Percentiles rank a stretch among this genome's conserved stretches.
Evolutionary conservation across 2,113 vertebrate genomes (phyloP).

Genomic region (Rhynchomys soricoides): DNA sequence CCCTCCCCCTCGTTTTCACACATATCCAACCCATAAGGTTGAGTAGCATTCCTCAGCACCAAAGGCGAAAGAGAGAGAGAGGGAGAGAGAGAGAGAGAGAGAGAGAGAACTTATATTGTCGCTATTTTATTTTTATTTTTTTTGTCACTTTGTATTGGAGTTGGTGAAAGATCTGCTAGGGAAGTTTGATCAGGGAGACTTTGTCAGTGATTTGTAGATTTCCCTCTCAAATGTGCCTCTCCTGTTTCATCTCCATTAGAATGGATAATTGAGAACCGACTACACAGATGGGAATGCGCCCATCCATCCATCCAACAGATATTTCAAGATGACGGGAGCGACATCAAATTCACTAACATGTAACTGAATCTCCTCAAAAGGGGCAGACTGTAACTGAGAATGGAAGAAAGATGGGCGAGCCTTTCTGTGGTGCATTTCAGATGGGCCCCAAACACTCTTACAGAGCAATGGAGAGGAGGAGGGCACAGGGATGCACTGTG

Average conservation of each 20-base stretch:
- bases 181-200: background rate
- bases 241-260: slow-evolving; percentile 57
- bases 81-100: no score
- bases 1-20: background rate
- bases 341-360: slow-evolving; percentile 48
- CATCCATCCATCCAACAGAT: slow-evolving; percentile 63
- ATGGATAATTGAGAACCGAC: slow-evolving; percentile 64
- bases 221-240: slow-evolving; percentile 39
- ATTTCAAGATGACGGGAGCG: slow-evolving; percentile 60
- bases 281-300: slow-evolving; percentile 59
- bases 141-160: background rate
- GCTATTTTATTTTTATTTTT: background rate
- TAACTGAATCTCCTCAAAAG: slow-evolving; percentile 31
- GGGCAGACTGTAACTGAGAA: background rate
- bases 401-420: background rate
- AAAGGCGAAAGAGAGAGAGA: background rate
- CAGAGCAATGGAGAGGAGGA: background rate
- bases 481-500: no score
- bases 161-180: background rate
- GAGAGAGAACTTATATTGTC: background rate
- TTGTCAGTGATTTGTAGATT: slow-evolving; percentile 65
- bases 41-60: background rate
- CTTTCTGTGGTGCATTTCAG: background rate
- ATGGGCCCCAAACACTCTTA: background rate
- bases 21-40: background rate